Base-by-base conservation (phyloP, 2,113 vertebrate species). In the Phoxinus phoxinus region DNA sequence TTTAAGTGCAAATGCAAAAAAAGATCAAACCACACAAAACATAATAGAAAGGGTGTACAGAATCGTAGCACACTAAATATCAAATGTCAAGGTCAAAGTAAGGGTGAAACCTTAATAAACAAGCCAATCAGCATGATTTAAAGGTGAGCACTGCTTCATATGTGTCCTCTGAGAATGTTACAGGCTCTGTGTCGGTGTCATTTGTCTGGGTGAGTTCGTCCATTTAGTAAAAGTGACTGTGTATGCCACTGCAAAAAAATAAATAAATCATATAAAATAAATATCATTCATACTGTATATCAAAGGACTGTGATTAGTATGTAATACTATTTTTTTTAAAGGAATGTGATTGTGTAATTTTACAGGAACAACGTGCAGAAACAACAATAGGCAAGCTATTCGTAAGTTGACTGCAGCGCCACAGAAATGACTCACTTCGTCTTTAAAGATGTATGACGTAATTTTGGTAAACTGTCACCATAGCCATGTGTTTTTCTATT, bases 51-150 rank as follows among this genome's bases (percentile, higher is more conserved):
- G 23, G 6, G n/a, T 75, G 72, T 1, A 48, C 44, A 53, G 74
- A 48, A 76, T 7, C 3, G 3, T 13, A 76, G 27, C 9, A 48
- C 27, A 51, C 9, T 27, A 76, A 35, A 51, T 53, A 30, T 53
- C 46, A 76, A 76, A 53, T 30, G 25, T 76, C 35, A 21, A 76
- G 74, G 74, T 56, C 56, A 76, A 53, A 30, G 1, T 27, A 51
- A 76, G 73, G 46, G 46, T 48, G 13, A 76, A 48, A 76, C 25
- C 15, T 37, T n/a, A 79, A 79, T 58, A n/a, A 59, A 78, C 15
- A 58, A 59, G 9, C 11, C 4, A 79, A 59, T 35, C 21, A 41
- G 51, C 6, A 25, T 81, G 37, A 65, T 81, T 65, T 63, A 65
- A 41, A 27, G 37, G 13, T 61, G 78, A 65, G 58, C 23, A 61